These are phyloP conservation scores for Phrixothrix hirtus DNA, from an alignment of 2,888 invertebrate species.

Conservation along the genomic window DNA sequence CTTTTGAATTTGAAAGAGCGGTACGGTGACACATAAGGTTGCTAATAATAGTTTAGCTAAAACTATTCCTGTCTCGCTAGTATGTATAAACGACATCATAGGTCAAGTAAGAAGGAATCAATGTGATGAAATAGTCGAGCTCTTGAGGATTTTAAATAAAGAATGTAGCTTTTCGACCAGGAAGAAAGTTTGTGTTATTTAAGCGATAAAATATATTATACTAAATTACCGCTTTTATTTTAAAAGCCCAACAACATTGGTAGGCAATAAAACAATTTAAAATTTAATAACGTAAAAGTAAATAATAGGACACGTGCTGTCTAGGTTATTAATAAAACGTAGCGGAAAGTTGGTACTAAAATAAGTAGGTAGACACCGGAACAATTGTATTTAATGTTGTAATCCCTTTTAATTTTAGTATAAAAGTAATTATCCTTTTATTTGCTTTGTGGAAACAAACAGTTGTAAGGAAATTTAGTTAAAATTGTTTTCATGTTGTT, in stretches of 20 bases:
- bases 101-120: conserved; percentile 42
- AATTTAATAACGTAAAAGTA: conserved; percentile 9
- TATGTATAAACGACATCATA: conserved; percentile 41
- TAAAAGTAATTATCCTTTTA: too few relatives aligned
- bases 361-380: conserved; percentile 5
- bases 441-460: not conserved
- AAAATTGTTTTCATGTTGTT: not conserved
- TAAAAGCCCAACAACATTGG: too few relatives aligned
- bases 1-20: conserved; percentile 31
- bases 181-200: too few relatives aligned
- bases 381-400: conserved; percentile 1
- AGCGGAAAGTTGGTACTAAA: not conserved
- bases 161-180: too few relatives aligned
- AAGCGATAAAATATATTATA: too few relatives aligned
- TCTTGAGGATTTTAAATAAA: too few relatives aligned
- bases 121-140: not conserved
- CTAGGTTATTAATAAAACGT: conserved; percentile 25
- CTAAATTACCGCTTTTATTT: too few relatives aligned
- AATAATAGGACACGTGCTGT: conserved; percentile 24
- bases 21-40: conserved; percentile 38
- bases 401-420: not conserved
- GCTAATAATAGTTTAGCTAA: conserved; percentile 45
- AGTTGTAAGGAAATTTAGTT: not conserved
- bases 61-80: conserved; percentile 39
- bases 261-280: too few relatives aligned